Base-by-base conservation (phyloP, 92 coral and sea anemone species). In the Umimayanthus kanabou region DNA sequence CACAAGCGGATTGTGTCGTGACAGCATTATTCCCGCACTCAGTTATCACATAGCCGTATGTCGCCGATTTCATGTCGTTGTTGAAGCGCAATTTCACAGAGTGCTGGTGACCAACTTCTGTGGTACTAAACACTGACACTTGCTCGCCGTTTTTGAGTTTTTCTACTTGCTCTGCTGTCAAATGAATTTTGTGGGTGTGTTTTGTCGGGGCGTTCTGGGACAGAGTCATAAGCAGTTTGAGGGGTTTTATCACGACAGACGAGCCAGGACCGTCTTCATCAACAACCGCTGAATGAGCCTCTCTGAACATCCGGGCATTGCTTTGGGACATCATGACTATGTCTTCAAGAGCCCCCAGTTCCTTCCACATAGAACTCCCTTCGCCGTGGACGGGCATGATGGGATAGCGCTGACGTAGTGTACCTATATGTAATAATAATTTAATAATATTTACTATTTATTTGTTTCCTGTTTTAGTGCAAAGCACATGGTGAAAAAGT, bases 301-400 rank as follows among this genome's bases (percentile, higher is more conserved):
- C 85, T 66, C 89, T 33, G 55, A 78, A 89, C 61, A 89, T 61
- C 26, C 66, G 55, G 4, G 39, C 43, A 25, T 84, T 47, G 18
- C 67, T 89, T 30, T 89, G 85, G 9, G 92, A 89, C 26, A 77
- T 88, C 88, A 89, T 77, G 9, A 77, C 18, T 37, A 77, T 39
- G 45, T 90, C 92, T 26, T 71, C 43, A 11, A 90, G 73, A 25
- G 92, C 92, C 61, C 28, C 80, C 0, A 82, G 85, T 58, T 90
- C 89, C 55, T 90, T 90, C 92, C 89, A 90, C 29, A 80, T 83
- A 4, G 89, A 80, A 66, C 87, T 86, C 10, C 92, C 92, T 80
- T 90, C 92, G 9, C 87, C 92, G 49, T 90, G 92, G 33, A 90
- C 89, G 5, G 92, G 88, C 90, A 86, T 86, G 45, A 90, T 90